Base-by-base conservation (phyloP, 2,113 vertebrate species). In the Toxostoma redivivum region DNA sequence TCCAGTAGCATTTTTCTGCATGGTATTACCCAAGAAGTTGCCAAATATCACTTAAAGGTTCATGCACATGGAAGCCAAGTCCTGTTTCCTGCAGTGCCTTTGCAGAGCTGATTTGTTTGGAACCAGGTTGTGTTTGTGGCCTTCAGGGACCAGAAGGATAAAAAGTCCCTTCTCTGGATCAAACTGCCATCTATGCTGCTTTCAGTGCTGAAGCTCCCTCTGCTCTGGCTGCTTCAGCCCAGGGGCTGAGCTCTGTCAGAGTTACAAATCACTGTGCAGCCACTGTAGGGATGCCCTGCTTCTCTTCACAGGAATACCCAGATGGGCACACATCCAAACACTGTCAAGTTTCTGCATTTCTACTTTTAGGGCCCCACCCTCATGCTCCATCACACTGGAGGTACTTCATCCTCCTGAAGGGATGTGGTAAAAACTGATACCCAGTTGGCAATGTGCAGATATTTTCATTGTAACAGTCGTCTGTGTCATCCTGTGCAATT, bases 1-100 rank as follows among this genome's bases (percentile, higher is more conserved):
- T 6, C 5, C 1, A 2, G 2, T 2, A 35, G 4, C 67, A 48
- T 27, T 53, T 56, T 83, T 69, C 47, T 58, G 7, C 0, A 0
- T 1, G 1, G 20, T 21, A 44, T 13, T 42, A 28, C 77, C 5
- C 2, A 21, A 37, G 47, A 8, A 86, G 44, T 28, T 76, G 31
- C 35, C 71, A 78, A 72, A 22, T 40, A 21, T 22, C 37, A 60
- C 22, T 45, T 28, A 10, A 37, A 79, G 6, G 13, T 62, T 62
- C 31, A 28, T 2, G 25, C 6, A 58, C 5, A 18, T 7, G 10
- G 62, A 77, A 79, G 30, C 22, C 33, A 82, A 84, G 18, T 33
- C 61, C 31, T 45, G 27, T 60, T 67, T 62, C 30, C 37, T 1
- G 2, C 19, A 10, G 18, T 5, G 24, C 22, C 44, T 70, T 70